Base-by-base conservation (phyloP, 2,797 vertebrate genomes). In the Sparus aurata region DNA sequence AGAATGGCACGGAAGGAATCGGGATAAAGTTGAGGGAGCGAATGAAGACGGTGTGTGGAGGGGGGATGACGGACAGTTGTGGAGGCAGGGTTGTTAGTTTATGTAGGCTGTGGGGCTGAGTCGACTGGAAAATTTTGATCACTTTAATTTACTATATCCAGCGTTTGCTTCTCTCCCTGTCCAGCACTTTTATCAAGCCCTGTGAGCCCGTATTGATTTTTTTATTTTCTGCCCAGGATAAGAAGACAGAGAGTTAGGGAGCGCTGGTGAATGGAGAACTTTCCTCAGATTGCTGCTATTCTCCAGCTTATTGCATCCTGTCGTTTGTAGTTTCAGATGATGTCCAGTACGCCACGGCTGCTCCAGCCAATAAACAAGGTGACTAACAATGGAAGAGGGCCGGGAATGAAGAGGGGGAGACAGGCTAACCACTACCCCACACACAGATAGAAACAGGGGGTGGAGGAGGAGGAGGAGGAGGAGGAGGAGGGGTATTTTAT, bases 161-260 rank as follows among this genome's bases (percentile, higher is more conserved):
- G 96, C 95, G 85, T 89, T 89, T 94, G 95, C 96, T 95, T 96
- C 91, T 88, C 96, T 95, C 95, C 95, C 95, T 91, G 93, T 96
- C 96, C 94, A 93, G 95, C 92, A 94, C 96, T 97, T 98, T 97
- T 97, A 98, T 98, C 98, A 98, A 97, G 97, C 94, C 91, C 94
- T 94, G 96, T 96, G 97, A 96, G 97, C 96, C 83, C 75, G 95
- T 99, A 99, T 99, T 99, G 98, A 99, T 99, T 99, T 99, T 98
- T 98, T 97, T 98, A 98, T 99, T 99, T 98, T 98, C 97, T 98
- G 92, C 97, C 96, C 96, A 96, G 97, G 97, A 97, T 97, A 97
- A 98, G 98, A 98, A 99, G 98, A 99, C 98, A 98, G 98, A 98
- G 97, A 97, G 98, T 98, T 97, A 97, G 96, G 95, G 95, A 96